Percentiles rank a stretch among this genome's conserved stretches.
Conservation (phyloP, 2,888 invertebrate species). For the Acrobasis repandana region DNA sequence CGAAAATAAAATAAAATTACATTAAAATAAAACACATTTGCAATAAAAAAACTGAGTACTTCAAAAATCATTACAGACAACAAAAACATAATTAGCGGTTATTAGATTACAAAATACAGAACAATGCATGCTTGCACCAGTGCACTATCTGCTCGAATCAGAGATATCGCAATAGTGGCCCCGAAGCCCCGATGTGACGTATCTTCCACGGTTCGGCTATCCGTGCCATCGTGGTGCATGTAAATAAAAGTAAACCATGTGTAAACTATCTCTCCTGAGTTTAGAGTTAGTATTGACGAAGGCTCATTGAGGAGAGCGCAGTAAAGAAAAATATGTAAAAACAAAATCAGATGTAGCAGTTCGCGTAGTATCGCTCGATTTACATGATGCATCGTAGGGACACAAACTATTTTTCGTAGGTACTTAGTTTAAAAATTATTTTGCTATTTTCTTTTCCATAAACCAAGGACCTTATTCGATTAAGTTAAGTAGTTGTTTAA, state of each 20-base stretch:
- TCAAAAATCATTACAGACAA: constrained; percentile 3
- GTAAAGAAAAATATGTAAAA: no score
- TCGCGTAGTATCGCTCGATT: no score
- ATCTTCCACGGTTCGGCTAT: constrained; percentile 4
- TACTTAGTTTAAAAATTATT: no score
- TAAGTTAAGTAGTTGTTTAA: no score
- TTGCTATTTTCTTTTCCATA: no score
- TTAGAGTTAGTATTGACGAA: no score
- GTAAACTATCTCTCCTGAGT: background rate
- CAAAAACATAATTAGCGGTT: constrained; percentile 13
- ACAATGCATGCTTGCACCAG: constrained; percentile 18
- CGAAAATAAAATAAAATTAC: no score
- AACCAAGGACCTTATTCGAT: no score
- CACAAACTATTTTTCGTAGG: no score
- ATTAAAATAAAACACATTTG: background rate
- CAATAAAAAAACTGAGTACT: background rate
- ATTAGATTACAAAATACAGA: constrained; percentile 16
- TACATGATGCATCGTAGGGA: no score
- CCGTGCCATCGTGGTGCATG: constrained; percentile 3
- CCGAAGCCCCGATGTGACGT: constrained; percentile 9
- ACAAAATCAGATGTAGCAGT: no score
- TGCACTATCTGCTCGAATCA: constrained; percentile 13
- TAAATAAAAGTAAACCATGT: background rate
- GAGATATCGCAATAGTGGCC: constrained; percentile 12
- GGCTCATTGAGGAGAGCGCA: no score